A percentile compares a stretch with the other conserved stretches of the same genome.
phyloP scores from a whole-genome alignment of 2,797 vertebrate genomes.

The Pseudopleuronectes americanus region DNA sequence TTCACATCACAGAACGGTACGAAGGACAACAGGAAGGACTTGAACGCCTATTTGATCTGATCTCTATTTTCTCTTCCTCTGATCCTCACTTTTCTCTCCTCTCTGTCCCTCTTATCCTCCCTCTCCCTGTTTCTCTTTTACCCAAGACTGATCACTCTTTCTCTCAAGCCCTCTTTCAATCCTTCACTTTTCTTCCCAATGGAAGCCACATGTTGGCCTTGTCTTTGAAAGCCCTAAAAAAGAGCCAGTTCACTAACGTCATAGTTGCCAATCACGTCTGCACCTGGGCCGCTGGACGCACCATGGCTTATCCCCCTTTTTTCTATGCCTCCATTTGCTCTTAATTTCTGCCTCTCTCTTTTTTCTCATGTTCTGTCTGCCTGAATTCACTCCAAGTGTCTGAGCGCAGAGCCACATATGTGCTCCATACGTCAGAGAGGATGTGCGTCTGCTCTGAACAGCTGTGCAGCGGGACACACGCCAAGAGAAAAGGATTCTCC shows the following conservation, averaged over 20 bases:
- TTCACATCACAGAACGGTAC: slow-evolving; percentile 14
- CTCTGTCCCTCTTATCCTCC: slow-evolving; percentile 47
- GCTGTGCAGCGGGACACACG: slow-evolving; percentile 62
- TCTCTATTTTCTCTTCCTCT: slow-evolving; percentile 34
- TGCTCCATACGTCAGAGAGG: slow-evolving; percentile 58
- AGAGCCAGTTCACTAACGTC: slow-evolving; percentile 36
- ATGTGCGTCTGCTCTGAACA: slow-evolving; percentile 58
- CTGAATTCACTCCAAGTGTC: slow-evolving; percentile 35
- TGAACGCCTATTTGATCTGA: slow-evolving; percentile 34
- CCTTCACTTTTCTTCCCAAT: slow-evolving; percentile 40
- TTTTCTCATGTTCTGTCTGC: neutral
- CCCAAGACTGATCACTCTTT: slow-evolving; percentile 12
- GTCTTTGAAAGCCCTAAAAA: slow-evolving; percentile 22
- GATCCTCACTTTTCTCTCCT: slow-evolving; percentile 28
- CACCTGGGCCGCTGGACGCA: slow-evolving; percentile 53
- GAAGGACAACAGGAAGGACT: slow-evolving; percentile 28
- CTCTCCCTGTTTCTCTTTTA: slow-evolving; percentile 15
- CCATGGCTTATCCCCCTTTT: slow-evolving; percentile 10
- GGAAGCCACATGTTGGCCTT: slow-evolving; percentile 60
- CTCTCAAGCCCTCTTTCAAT: slow-evolving; percentile 12
- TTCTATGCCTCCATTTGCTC: neutral
- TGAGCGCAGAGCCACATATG: slow-evolving; percentile 63
- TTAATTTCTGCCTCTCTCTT: neutral
- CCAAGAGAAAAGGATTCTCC: slow-evolving; percentile 53
- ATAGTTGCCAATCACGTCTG: slow-evolving; percentile 44